Base-by-base conservation (phyloP, 1,140 invertebrate genomes). In the Nymphalis io region DNA sequence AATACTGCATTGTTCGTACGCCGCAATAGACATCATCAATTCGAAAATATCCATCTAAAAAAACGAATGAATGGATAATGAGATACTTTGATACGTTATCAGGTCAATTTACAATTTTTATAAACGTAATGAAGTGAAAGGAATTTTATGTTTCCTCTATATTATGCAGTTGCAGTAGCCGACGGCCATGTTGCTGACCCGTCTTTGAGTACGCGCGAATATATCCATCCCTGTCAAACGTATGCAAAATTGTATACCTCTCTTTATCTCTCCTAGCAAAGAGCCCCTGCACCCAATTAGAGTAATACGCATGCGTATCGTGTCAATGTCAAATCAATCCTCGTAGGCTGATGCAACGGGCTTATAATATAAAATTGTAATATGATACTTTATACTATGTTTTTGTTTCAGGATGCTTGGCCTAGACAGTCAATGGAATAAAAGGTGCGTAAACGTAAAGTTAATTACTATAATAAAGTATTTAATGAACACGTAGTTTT, bases 251-350 rank as follows among this genome's bases (percentile, higher is more conserved):
- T 67, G 27, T 67, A 78, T 68, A 73, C 39, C 62, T 48, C 46
- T 84, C 85, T 74, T 33, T 33, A 33, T 33, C 73, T 12, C 55
- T 46, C 82, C 15, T 66, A 59, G 68, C 70, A 67, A 20, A 18
- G 20, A 53, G 68, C 75, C 77, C 76, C 78, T 82, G 80, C 73
- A 82, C 72, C 71, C 82, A 89, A 89, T 85, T 91, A 88, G 85
- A 82, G 75, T 82, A 85, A 83, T 84, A 89, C 88, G 88, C 87
- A 91, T 91, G 88, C 88, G 88, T 82, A 75, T 76, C 69, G 75
- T 84, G 81, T 89, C 88, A 89, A 91, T 89, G 88, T 91, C 88
- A 87, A 91, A 91, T 91, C 88, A 91, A 91, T 91, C 83, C 78
- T 74, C n/a, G 77, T 88, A 87, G 80, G 86, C 87, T 89, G 85